Evolutionary conservation across 2,797 vertebrate genomes (phyloP).

Genomic region (Leptatherina wallacei): DNA sequence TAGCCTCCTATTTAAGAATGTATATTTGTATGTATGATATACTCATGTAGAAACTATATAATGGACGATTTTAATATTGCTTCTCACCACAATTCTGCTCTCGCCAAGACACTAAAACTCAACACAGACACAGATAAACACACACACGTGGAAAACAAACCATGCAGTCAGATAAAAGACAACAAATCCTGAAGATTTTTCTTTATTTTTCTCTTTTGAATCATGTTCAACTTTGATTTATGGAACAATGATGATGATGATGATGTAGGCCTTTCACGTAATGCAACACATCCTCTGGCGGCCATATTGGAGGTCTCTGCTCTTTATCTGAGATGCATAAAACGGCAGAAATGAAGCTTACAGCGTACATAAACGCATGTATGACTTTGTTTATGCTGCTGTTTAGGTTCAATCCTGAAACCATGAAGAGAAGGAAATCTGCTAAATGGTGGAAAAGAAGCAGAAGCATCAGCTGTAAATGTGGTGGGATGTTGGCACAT

Average conservation of each 20-base stretch:
- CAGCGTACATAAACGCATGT: too few species aligned
- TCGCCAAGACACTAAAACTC: conserved; percentile 38
- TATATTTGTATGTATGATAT: conserved; percentile 82
- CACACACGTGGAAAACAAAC: neutral
- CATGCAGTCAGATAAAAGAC: conserved; percentile 20
- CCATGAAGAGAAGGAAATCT: too few species aligned
- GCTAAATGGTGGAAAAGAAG: too few species aligned
- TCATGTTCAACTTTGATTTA: conserved; percentile 26
- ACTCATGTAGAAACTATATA: conserved; percentile 78
- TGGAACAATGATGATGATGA: conserved; percentile 22
- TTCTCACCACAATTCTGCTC: conserved; percentile 54
- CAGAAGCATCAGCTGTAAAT: too few species aligned
- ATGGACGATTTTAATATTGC: conserved; percentile 71
- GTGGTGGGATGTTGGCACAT: too few species aligned
- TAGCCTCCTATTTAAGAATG: conserved; percentile 82
- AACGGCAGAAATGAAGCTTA: neutral
- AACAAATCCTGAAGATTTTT: neutral
- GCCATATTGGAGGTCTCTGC: conserved; percentile 48
- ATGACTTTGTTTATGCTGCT: too few species aligned
- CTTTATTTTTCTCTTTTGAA: conserved; percentile 20
- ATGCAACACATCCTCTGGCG: conserved; percentile 31
- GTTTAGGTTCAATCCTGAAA: too few species aligned
- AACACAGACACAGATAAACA: conserved; percentile 27
- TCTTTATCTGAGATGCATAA: neutral
- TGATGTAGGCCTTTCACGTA: conserved; percentile 36